A percentile compares a stretch with the other conserved stretches of the same genome.
Evolutionary conservation across 2,113 vertebrate species (phyloP).

Genomic region (Phycodurus eques): DNA sequence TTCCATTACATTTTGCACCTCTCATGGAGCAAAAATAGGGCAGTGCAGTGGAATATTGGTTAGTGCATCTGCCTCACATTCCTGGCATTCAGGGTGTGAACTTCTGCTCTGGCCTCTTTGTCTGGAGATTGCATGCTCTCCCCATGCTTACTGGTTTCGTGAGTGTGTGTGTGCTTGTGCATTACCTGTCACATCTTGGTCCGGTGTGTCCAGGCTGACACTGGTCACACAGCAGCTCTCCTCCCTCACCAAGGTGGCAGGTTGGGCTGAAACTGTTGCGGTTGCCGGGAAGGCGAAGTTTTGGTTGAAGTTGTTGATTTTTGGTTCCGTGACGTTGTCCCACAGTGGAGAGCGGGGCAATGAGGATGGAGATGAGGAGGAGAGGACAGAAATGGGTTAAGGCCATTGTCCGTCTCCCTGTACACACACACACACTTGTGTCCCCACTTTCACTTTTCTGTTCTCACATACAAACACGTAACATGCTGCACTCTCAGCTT

Average conservation of each 20-base stretch:
- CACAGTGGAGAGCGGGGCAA: slow-evolving; percentile 46
- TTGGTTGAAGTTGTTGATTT: slow-evolving; percentile 48
- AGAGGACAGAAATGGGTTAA: slow-evolving; percentile 56
- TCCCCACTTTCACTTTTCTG: slow-evolving; percentile 26
- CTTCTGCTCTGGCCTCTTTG: too few species aligned
- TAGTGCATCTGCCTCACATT: too few species aligned
- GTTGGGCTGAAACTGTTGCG: slow-evolving; percentile 90
- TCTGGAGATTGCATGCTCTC: too few species aligned
- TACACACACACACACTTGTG: slow-evolving; percentile 8
- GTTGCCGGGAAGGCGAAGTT: slow-evolving; percentile 37
- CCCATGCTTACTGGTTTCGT: too few species aligned
- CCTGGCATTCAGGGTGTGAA: too few species aligned
- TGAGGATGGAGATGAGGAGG: slow-evolving; percentile 41
- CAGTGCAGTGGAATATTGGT: too few species aligned
- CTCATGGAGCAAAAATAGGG: too few species aligned
- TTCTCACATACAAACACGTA: slow-evolving; percentile 7
- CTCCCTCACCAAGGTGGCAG: slow-evolving; percentile 78
- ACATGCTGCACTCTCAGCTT: slow-evolving; percentile 18
- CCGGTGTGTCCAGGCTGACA: slow-evolving; percentile 83
- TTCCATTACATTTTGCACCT: too few species aligned
- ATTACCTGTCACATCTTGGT: slow-evolving; percentile 90
- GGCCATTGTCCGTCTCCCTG: slow-evolving; percentile 45
- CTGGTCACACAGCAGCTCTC: slow-evolving; percentile 83
- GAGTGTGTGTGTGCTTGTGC: background rate
- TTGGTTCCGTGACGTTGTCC: slow-evolving; percentile 51